Conservation (phyloP, 2,113 vertebrate species). For the Rhinoderma darwinii region DNA sequence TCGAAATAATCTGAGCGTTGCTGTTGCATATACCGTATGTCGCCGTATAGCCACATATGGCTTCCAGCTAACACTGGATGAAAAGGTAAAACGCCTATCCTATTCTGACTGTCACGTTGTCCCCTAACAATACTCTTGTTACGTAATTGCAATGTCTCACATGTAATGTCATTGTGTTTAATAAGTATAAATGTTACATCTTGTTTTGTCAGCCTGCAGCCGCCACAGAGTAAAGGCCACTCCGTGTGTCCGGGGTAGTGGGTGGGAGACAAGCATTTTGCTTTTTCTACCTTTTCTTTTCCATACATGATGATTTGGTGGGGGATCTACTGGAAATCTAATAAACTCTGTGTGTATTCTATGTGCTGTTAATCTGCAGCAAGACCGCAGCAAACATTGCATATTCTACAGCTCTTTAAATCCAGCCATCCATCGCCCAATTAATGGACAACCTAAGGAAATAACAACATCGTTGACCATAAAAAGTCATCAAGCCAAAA, state of each 20-base stretch:
- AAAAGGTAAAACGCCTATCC: background rate
- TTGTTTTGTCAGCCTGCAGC: conserved; percentile 50
- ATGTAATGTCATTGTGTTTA: background rate
- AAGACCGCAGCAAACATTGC: background rate
- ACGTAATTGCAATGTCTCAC: background rate
- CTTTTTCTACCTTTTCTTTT: background rate
- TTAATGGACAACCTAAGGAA: background rate
- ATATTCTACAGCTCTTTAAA: background rate
- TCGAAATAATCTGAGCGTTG: background rate
- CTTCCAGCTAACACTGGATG: background rate
- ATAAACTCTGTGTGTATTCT: conserved; percentile 20
- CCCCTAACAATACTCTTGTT: background rate
- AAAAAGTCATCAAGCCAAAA: background rate
- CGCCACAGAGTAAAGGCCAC: conserved; percentile 34
- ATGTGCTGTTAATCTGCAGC: background rate
- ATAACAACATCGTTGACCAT: background rate
- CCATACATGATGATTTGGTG: background rate
- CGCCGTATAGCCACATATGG: background rate
- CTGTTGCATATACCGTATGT: background rate
- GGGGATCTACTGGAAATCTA: background rate
- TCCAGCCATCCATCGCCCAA: too few relatives aligned
- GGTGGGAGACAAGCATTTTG: conserved; percentile 3
- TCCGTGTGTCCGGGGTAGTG: conserved; percentile 52
- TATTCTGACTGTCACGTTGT: background rate
- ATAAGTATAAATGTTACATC: conserved; percentile 47